Evolutionary conservation across 2,797 vertebrate genomes (phyloP).

Genomic region (Enteromius mattozi): DNA sequence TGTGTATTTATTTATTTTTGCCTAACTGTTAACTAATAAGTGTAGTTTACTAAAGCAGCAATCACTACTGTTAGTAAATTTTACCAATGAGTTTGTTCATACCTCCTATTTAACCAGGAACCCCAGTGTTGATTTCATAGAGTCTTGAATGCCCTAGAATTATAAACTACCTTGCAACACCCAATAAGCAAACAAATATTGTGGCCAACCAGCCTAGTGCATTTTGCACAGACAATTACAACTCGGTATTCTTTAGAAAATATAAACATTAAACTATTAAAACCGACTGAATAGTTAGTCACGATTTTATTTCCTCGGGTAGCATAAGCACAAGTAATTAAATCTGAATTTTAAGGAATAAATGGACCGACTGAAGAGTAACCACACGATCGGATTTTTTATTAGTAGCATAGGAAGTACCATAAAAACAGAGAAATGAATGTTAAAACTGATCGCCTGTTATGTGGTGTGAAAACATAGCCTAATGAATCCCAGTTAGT

Average conservation of each 20-base stretch:
- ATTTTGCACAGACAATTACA: not conserved
- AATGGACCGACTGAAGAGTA: too few relatives aligned
- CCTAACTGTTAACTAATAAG: not conserved
- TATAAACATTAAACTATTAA: not conserved
- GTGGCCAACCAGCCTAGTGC: not conserved
- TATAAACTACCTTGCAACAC: not conserved
- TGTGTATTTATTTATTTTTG: not conserved
- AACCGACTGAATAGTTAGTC: too few relatives aligned
- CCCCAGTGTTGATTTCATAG: not conserved
- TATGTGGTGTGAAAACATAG: not conserved
- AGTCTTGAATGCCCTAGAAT: not conserved
- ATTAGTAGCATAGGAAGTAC: not conserved
- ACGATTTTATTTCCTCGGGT: too few relatives aligned
- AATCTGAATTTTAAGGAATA: too few relatives aligned
- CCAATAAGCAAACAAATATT: not conserved
- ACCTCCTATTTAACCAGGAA: not conserved
- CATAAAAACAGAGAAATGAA: not conserved
- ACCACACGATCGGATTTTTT: not conserved
- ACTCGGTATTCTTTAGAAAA: not conserved
- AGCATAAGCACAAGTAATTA: too few relatives aligned
- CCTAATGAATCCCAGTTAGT: slow-evolving; percentile 47
- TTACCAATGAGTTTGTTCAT: not conserved
- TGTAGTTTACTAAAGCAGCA: not conserved
- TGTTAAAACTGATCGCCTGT: not conserved
- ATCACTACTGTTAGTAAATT: not conserved